phyloP scores from a whole-genome alignment of 2,113 vertebrate species.

The Regulus satrapa region DNA sequence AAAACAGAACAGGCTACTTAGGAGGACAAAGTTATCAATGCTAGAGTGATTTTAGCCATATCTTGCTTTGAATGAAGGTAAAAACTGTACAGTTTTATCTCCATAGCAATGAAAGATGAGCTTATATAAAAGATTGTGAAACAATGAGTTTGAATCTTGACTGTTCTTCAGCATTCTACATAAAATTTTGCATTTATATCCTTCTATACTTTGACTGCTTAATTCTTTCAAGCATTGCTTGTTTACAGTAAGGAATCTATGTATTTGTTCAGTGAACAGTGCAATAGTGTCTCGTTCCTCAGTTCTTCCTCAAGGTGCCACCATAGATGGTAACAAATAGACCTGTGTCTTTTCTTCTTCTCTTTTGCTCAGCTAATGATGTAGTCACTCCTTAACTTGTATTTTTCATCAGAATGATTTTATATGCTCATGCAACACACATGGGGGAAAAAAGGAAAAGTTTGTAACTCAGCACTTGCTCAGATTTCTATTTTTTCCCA shows the following conservation, averaged over 20 bases:
- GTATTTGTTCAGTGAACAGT: background rate
- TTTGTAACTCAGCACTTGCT: background rate
- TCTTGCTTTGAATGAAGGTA: background rate
- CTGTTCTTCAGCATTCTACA: background rate
- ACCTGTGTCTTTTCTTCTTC: background rate
- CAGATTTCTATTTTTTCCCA: background rate
- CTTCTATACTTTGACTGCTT: background rate
- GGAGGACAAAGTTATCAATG: background rate
- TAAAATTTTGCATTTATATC: background rate
- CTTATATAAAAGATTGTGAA: background rate
- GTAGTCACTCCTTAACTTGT: background rate
- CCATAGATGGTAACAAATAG: background rate
- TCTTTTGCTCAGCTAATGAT: background rate
- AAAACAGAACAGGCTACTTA: background rate
- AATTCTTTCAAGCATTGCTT: background rate
- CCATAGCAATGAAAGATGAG: background rate
- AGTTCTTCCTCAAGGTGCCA: background rate
- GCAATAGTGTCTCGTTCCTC: background rate
- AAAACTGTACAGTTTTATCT: background rate
- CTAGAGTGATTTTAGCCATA: background rate
- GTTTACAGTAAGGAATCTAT: background rate
- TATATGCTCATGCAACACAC: background rate
- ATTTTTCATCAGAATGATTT: background rate
- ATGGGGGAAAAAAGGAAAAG: rapidly evolving
- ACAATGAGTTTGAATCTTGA: background rate